These are phyloP conservation scores for Oryzias melastigma DNA, from an alignment of 2,113 vertebrate species.

Conservation along the genomic window DNA sequence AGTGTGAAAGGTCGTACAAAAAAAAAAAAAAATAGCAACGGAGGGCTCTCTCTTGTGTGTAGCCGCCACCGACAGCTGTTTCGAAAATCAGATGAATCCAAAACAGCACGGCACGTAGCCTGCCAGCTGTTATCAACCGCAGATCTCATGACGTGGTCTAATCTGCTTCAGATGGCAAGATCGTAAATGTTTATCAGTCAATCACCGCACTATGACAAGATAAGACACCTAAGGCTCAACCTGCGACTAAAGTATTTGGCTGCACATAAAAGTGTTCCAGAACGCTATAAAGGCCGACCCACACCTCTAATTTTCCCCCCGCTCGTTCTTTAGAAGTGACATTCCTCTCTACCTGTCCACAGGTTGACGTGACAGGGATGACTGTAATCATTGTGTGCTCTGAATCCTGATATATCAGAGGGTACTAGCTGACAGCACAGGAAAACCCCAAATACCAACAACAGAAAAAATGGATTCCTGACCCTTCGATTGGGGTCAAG, in stretches of 20 bases:
- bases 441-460: slow-evolving; percentile 51
- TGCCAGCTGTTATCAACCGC: slow-evolving; percentile 7
- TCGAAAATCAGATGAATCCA: slow-evolving; percentile 27
- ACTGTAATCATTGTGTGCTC: slow-evolving; percentile 62
- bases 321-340: slow-evolving; percentile 6
- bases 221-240: slow-evolving; percentile 23
- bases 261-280: slow-evolving; percentile 34
- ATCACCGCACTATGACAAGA: not conserved
- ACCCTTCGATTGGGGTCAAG: slow-evolving; percentile 40
- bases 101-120: slow-evolving; percentile 15
- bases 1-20: slow-evolving; percentile 53
- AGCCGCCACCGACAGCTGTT: slow-evolving; percentile 34
- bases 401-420: slow-evolving; percentile 51
- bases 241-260: not conserved
- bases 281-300: slow-evolving; percentile 46
- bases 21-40: slow-evolving; percentile 52
- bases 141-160: slow-evolving; percentile 20
- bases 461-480: slow-evolving; percentile 21
- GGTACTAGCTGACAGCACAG: slow-evolving; percentile 26
- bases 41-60: not conserved
- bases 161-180: slow-evolving; percentile 39
- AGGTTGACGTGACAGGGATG: slow-evolving; percentile 27
- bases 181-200: slow-evolving; percentile 8
- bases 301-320: slow-evolving; percentile 51
- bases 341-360: not conserved